Evolutionary conservation across 2,797 vertebrate genomes (phyloP), one percentile per base, ranked within the genome.

Genomic region (Crocidura indochinensis): DNA sequence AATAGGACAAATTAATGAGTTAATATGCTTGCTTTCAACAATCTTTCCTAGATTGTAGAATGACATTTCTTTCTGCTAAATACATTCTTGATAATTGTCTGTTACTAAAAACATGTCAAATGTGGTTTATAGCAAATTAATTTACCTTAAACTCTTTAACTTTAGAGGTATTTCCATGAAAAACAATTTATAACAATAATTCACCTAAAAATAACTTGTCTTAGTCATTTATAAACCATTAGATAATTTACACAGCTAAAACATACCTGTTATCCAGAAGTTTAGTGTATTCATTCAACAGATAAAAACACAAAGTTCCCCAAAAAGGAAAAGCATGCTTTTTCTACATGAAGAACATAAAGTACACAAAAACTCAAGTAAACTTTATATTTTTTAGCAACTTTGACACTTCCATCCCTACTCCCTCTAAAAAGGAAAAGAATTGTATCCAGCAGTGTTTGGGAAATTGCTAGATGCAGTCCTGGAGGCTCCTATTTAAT

Each of bases 101-200:
- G 0, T 84, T 72, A 44, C 29, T 79, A 72, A 87, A 20, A 24
- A 76, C 3, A 46, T 84, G 90, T 92, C n/a, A 73, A 67, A 77
- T 64, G 68, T 10, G 1, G 69, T 53, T 6, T 67, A 65, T 9
- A 62, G 9, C 0, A 82, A 87, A 74, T 81, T 88, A 72, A 77
- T 84, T 83, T 10, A 73, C 17, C 4, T 75, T 74, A 85, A 47
- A 15, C 81, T 81, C 80, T 47, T 84, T 24, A 38, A 19, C 87
- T 79, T 84, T 80, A 27, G 27, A 74, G 24, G 27, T 83, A 4
- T 89, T 85, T 60, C 44, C 49, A 81, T 2, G n/a, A 10, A 47
- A 82, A 95, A 93, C 15, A 92, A 8, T 60, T 83, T 49, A 87
- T 53, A 8, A 81, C 11, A 89, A 71, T 65, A 47, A 31, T 77